A percentile compares a stretch with the other conserved stretches of the same genome.
These are phyloP conservation scores for Ictalurus furcatus DNA, from an alignment of 2,113 vertebrate species.

Conservation along the genomic window DNA sequence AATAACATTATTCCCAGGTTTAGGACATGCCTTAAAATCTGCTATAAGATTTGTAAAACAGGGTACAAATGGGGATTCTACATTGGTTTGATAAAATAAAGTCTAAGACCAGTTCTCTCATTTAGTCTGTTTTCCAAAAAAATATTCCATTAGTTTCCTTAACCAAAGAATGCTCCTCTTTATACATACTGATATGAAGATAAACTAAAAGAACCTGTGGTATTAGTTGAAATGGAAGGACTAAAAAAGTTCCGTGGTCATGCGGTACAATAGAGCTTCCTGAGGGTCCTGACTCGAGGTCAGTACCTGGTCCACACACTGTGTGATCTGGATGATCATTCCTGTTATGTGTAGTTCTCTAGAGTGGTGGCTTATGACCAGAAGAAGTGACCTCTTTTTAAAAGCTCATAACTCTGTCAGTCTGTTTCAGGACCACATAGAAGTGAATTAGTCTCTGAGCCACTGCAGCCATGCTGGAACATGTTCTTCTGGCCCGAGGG, in stretches of 20 bases:
- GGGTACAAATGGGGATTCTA: not conserved
- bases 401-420: slow-evolving; percentile 28
- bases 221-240: not conserved
- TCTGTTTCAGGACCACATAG: slow-evolving; percentile 1
- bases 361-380: not conserved
- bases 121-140: not conserved
- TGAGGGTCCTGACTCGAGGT: not conserved
- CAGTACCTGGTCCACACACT: not conserved
- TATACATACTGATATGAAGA: not conserved
- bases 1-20: not conserved
- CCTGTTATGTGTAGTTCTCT: not conserved
- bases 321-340: not conserved
- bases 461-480: not conserved
- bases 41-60: not conserved
- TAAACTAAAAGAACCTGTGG: not conserved
- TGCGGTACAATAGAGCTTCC: not conserved
- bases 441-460: not conserved
- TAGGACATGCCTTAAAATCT: not conserved
- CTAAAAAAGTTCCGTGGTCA: not conserved
- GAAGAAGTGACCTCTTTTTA: slow-evolving; percentile 23
- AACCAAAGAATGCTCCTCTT: not conserved
- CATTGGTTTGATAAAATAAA: not conserved
- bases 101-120: not conserved
- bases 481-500: not conserved
- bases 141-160: too few relatives aligned